phyloP scores from a whole-genome alignment of 2,888 invertebrate genomes.

The Lasioglossum marginatum region DNA sequence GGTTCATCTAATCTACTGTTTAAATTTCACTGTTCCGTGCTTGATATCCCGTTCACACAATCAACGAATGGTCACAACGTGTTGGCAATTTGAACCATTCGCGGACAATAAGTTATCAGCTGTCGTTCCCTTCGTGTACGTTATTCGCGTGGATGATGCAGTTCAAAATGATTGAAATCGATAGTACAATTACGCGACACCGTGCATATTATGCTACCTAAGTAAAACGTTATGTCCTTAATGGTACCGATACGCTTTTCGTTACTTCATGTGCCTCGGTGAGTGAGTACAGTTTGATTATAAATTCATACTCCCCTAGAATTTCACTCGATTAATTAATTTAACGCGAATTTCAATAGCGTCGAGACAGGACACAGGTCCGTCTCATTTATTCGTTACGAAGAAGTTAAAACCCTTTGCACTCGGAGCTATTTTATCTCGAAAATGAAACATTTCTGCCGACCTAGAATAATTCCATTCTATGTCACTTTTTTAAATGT shows the following conservation, averaged over 20 bases:
- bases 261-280: conserved; percentile 41
- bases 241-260: conserved; percentile 58
- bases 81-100: conserved; percentile 48
- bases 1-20: conserved; percentile 67
- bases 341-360: neutral
- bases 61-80: conserved; percentile 56
- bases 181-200: conserved; percentile 57
- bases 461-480: no score
- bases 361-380: neutral
- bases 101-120: conserved; percentile 50
- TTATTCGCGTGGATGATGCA: conserved; percentile 37
- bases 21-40: conserved; percentile 69
- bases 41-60: conserved; percentile 61
- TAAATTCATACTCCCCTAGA: neutral
- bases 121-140: conserved; percentile 21
- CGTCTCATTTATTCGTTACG: neutral
- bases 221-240: conserved; percentile 66
- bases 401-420: neutral
- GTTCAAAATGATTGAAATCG: conserved; percentile 57
- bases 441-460: no score
- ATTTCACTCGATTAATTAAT: conserved; percentile 11
- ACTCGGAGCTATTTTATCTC: no score
- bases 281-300: conserved; percentile 49
- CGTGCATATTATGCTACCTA: conserved; percentile 66
- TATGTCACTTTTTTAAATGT: no score